phyloP scores from a whole-genome alignment of 1,140 invertebrate genomes.

The Heliconius congener region DNA sequence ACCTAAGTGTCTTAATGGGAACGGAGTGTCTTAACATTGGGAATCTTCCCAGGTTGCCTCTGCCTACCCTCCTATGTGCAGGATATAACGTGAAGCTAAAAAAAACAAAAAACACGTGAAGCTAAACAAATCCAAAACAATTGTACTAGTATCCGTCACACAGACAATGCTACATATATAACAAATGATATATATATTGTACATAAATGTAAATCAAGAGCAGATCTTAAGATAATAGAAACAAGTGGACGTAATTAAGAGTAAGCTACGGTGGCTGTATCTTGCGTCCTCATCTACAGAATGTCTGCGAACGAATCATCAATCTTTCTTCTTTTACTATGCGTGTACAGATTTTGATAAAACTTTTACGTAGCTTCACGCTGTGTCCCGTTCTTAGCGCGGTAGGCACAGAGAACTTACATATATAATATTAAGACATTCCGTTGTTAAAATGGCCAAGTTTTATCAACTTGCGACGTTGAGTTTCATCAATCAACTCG shows the following conservation, averaged over 20 bases:
- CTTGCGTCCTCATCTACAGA: slow-evolving; percentile 3
- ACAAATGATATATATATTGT: not conserved
- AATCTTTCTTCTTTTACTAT: not conserved
- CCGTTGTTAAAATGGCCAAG: no score
- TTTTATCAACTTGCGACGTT: no score
- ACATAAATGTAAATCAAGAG: slow-evolving; percentile 4
- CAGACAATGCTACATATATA: not conserved
- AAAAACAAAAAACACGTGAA: no score
- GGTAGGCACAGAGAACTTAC: no score
- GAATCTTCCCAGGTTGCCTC: no score
- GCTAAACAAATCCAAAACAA: not conserved
- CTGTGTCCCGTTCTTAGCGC: no score
- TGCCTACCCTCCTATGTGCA: no score
- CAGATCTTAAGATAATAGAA: slow-evolving; percentile 7
- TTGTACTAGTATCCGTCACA: not conserved
- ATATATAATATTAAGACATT: no score
- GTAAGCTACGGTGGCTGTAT: slow-evolving; percentile 11
- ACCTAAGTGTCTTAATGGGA: no score
- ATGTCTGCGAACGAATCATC: not conserved
- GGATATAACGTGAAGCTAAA: no score
- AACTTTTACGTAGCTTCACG: not conserved
- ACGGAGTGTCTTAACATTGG: no score
- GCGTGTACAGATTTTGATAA: not conserved
- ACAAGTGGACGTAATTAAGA: slow-evolving; percentile 14
- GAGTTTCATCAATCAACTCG: no score